Percentiles rank a stretch among this genome's conserved stretches.
Conservation (phyloP, 2,797 vertebrate species). For the Tolypeutes matacus region DNA sequence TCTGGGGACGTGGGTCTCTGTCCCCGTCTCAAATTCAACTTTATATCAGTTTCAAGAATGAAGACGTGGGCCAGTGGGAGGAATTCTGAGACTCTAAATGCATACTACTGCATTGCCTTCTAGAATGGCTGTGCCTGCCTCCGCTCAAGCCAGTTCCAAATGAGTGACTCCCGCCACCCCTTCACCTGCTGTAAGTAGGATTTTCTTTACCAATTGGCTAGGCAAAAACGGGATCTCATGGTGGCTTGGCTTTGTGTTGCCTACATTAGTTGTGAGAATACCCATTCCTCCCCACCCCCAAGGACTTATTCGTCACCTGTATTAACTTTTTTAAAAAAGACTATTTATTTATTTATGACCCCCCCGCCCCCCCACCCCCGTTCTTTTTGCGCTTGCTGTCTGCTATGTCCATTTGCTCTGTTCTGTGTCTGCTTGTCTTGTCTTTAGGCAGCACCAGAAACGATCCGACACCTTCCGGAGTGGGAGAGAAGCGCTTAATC, state of each 20-base stretch:
- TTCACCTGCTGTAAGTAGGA: neutral
- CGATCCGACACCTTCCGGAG: no score
- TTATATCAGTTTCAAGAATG: no score
- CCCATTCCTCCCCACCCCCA: neutral
- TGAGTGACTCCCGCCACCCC: neutral
- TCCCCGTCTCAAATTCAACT: neutral
- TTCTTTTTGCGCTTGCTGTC: no score
- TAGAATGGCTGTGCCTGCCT: neutral
- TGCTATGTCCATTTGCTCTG: no score
- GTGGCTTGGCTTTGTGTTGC: neutral
- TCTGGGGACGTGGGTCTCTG: neutral
- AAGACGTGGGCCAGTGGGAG: neutral
- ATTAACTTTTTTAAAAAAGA: accelerated
- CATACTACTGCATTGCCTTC: accelerated
- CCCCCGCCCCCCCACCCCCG: no score
- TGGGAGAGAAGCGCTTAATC: no score
- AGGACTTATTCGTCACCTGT: neutral
- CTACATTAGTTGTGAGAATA: neutral
- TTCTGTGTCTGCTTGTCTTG: no score
- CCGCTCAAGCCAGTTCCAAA: accelerated
- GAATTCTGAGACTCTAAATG: neutral
- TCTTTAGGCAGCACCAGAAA: no score
- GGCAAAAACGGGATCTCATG: neutral
- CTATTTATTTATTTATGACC: no score
- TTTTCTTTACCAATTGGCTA: neutral